These are phyloP conservation scores for Ylistrum balloti DNA, from an alignment of 1,140 invertebrate species.

Conservation along the genomic window DNA sequence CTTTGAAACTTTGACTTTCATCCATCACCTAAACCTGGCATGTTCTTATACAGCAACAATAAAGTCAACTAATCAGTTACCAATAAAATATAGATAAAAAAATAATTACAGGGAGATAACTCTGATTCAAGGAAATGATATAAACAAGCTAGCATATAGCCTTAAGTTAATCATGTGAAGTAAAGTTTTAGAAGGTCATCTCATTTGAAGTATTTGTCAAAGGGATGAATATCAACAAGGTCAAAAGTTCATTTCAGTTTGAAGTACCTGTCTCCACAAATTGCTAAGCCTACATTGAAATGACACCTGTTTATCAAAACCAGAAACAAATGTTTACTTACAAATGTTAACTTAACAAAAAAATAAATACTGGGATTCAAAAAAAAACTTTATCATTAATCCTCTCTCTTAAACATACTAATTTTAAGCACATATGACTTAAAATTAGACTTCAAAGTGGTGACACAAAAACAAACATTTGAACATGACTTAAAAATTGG, in stretches of 20 bases:
- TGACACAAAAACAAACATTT: constrained; percentile 12
- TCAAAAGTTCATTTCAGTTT: background rate
- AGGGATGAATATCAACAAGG: background rate
- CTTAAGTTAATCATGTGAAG: too few relatives aligned
- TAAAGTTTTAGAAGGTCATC: too few relatives aligned
- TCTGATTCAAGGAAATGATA: too few relatives aligned
- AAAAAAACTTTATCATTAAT: background rate
- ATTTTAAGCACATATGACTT: constrained; percentile 30
- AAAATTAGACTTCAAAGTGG: constrained; percentile 20
- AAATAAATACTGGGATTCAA: background rate
- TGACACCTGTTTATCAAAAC: background rate
- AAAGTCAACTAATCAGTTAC: too few relatives aligned
- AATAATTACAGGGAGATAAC: too few relatives aligned
- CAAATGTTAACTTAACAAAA: background rate
- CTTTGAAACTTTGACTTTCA: too few relatives aligned
- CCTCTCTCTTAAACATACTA: background rate
- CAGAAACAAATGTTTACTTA: background rate
- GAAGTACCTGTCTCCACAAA: too few relatives aligned
- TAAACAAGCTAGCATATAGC: too few relatives aligned
- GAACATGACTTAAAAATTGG: constrained; percentile 18
- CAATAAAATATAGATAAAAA: too few relatives aligned
- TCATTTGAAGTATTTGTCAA: too few relatives aligned
- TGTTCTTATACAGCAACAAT: too few relatives aligned
- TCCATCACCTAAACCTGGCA: too few relatives aligned
- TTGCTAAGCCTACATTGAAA: background rate